These are phyloP conservation scores for Bombus picipes DNA, from an alignment of 1,140 invertebrate species.

Conservation along the genomic window DNA sequence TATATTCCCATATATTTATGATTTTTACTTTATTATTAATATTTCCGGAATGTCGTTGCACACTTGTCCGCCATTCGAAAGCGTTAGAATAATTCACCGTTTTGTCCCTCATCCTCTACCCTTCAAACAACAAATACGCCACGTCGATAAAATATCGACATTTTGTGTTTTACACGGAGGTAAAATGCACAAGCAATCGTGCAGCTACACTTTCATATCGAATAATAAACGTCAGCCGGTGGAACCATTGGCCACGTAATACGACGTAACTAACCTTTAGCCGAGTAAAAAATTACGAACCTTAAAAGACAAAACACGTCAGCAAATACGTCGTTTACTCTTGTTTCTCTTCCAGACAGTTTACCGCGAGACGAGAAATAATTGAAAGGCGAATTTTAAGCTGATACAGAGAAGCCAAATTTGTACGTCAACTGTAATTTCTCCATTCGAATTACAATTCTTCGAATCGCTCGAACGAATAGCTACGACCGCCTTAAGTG, in stretches of 20 bases:
- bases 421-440: background rate
- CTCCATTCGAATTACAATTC: background rate
- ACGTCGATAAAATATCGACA: conserved; percentile 4
- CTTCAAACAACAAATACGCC: background rate
- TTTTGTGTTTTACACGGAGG: background rate
- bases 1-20: too few species aligned
- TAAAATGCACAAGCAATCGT: background rate
- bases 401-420: background rate
- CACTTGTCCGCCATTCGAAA: background rate
- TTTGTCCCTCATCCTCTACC: background rate
- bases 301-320: background rate
- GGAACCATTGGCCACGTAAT: conserved; percentile 15
- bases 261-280: background rate
- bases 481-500: too few species aligned
- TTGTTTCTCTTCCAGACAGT: background rate
- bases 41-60: too few species aligned
- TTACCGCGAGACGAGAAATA: background rate
- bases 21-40: too few species aligned
- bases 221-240: conserved; percentile 1
- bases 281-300: background rate
- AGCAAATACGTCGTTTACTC: background rate
- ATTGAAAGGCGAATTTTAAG: background rate
- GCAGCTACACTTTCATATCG: conserved; percentile 16
- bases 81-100: background rate
- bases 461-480: background rate